Base-by-base conservation (phyloP, 2,888 invertebrate genomes). In the Spicauda simplicius region DNA sequence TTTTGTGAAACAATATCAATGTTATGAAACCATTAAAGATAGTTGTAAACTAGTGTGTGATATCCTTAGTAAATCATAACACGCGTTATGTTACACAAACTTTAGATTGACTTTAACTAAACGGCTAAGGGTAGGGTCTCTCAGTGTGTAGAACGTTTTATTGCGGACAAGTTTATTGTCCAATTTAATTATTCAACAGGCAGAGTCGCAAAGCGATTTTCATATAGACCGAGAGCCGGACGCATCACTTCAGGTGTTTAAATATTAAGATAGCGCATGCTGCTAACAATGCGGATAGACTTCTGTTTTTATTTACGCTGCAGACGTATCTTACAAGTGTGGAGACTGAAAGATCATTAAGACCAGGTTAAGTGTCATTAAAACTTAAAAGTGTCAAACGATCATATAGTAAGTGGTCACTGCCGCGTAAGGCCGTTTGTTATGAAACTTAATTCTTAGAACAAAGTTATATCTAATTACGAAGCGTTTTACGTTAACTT, bases 121-220 rank as follows among this genome's bases (percentile, higher is more conserved):
- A 45, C 41, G 7, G 12, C 6, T 45, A n/a, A 7, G 45, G n/a
- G 45, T 6, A 45, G n/a, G 45, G 14, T 7, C 45, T 41, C 41
- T n/a, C n/a, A n/a, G n/a, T n/a, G 14, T n/a, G 12, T 12, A 12
- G 45, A 45, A 45, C 45, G 45, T 59, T 59, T 59, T 59, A 59
- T 45, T 59, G 59, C 59, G 25, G 48, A 25, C 59, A 59, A 20
- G 59, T 59, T 59, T 59, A 59, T 59, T 59, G 59, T 48, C 59
- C 0, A 10, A 48, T 50, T 59, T 45, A 59, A 45, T n/a, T 45
- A 45, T 45, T 14, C n/a, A 45, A 5, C 45, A 7, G 45, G 41
- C 8, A 41, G 41, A 45, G n/a, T 45, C 2, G 45, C 11, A n/a
- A 45, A 45, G 45, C 45, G 41, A 41, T 41, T 14, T 14, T 2